Evolutionary conservation across 2,888 invertebrate species (phyloP).

Genomic region (Eudasyphora cyanicolor): DNA sequence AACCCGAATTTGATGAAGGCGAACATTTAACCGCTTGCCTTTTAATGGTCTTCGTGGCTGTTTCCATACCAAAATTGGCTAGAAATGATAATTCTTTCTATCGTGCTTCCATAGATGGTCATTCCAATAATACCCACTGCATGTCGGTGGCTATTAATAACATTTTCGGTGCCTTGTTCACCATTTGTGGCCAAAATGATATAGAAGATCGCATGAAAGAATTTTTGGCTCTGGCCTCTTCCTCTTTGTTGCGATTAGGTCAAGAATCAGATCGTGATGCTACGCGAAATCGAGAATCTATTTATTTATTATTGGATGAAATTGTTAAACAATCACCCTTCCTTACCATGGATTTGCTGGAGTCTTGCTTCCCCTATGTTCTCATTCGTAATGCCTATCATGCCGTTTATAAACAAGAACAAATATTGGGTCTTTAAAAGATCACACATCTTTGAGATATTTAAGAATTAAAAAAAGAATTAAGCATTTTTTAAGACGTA

Average conservation of each 20-base stretch:
- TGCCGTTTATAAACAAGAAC: constrained; percentile 95
- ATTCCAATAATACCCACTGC: constrained; percentile 99
- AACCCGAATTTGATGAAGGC: constrained; percentile 92
- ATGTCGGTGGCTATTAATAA: constrained; percentile 97
- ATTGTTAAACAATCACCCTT: constrained; percentile 99
- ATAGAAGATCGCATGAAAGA: constrained; percentile 99
- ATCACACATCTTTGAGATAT: background rate
- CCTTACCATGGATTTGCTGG: constrained; percentile 98
- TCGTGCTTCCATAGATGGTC: constrained; percentile 92
- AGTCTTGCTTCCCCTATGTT: constrained; percentile 99
- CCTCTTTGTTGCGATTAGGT: constrained; percentile 94
- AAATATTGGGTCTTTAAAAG: constrained; percentile 75
- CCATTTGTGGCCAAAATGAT: constrained; percentile 96
- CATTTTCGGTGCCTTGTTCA: constrained; percentile 97
- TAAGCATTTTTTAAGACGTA: constrained; percentile 14
- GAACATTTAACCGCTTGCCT: constrained; percentile 96
- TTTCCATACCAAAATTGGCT: constrained; percentile 96
- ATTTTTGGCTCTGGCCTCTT: constrained; percentile 94
- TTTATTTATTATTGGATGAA: constrained; percentile 97
- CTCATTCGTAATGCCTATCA: constrained; percentile 98
- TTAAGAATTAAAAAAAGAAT: constrained; percentile 39
- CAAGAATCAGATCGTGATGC: constrained; percentile 97
- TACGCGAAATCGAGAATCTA: constrained; percentile 96
- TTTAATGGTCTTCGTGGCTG: constrained; percentile 99
- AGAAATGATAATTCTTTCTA: constrained; percentile 94